Base-by-base conservation (phyloP, 2,888 invertebrate species). In the Prostheceraeus crozeri region DNA sequence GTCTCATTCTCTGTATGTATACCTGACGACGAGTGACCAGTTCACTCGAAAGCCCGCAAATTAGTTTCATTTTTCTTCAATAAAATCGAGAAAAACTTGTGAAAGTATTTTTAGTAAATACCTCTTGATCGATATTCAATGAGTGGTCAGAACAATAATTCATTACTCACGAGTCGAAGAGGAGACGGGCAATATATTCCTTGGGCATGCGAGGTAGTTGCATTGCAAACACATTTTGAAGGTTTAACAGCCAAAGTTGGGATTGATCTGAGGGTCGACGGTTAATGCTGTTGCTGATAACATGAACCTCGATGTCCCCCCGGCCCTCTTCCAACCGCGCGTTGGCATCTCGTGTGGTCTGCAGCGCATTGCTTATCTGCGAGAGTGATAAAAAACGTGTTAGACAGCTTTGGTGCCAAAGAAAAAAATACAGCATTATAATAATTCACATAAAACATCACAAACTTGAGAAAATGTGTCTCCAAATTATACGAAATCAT, bases 181-280 rank as follows among this genome's bases (percentile, higher is more conserved):
- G 85, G 52, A 94, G 78, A 67, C 94, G 85, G 1, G 89, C 89
- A 67, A 96, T 93, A 73, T 96, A 96, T 75, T 93, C 91, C 66
- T 89, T 87, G 0, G 94, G 94, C 94, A 98, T 98, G 72, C 88
- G 83, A 0, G 96, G 93, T 62, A 98, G 78, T 72, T 96, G 96
- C 70, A 89, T 87, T 0, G 90, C 87, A 75, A 96, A 93, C 0
- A 96, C 88, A 74, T 89, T 89, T 75, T 91, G 90, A 6, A 94
- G 80, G 21, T 89, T 87, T 62, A 90, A 85, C 3, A 90, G 80
- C 90, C 91, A 93, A 6, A 91, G 80, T 83, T 91, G 87, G 1
- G 88, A 87, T 75, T 90, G 87, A 63, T 66, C 65, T 3, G 14
- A 51, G 30, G 30, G 48, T 46, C 28, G 35, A 3, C 23, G 35